phyloP scores from a whole-genome alignment of 2,113 vertebrate genomes.

The Gila orcuttii region DNA sequence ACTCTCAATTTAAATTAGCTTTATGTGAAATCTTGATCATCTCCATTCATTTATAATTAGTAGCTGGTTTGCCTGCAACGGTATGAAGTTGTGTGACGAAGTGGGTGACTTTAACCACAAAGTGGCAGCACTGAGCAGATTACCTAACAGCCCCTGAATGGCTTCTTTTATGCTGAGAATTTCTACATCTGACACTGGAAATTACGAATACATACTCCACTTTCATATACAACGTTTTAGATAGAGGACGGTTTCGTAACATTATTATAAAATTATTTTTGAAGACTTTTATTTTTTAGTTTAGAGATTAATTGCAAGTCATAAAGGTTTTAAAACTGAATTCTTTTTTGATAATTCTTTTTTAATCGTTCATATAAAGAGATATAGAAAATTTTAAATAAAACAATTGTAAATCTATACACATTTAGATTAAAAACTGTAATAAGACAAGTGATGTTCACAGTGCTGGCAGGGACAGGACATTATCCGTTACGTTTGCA shows the following conservation, averaged over 20 bases:
- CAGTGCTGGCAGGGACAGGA: no score
- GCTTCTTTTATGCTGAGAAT: not conserved
- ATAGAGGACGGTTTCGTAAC: not conserved
- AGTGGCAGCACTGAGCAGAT: slow-evolving; percentile 12
- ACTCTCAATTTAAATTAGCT: not conserved
- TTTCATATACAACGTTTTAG: not conserved
- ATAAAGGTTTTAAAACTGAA: not conserved
- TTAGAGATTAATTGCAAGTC: not conserved
- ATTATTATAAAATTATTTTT: not conserved
- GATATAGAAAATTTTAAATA: no score
- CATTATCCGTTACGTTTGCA: no score
- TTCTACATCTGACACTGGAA: not conserved
- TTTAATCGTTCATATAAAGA: no score
- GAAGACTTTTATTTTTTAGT: not conserved
- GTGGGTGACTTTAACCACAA: not conserved
- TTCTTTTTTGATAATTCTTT: not conserved
- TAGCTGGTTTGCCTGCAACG: not conserved
- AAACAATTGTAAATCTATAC: no score
- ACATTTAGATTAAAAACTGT: no score
- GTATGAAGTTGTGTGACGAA: not conserved
- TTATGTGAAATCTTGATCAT: not conserved
- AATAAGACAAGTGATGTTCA: no score
- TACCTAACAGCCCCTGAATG: not conserved
- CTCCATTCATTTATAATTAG: not conserved
- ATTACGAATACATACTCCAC: not conserved